These are phyloP conservation scores for Junonia oenone DNA, from an alignment of 2,888 invertebrate genomes.

Conservation along the genomic window DNA sequence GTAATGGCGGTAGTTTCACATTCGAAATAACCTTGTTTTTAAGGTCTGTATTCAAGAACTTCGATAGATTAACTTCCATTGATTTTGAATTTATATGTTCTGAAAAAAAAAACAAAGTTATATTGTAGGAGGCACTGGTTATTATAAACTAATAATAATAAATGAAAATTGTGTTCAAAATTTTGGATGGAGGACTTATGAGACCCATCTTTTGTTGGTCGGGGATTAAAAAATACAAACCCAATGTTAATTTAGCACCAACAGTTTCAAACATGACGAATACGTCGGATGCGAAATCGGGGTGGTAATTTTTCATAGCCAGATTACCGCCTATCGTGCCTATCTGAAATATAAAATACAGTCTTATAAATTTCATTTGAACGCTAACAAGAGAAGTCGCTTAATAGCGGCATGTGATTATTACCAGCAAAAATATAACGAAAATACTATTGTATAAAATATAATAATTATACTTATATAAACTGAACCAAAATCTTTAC, in stretches of 20 bases:
- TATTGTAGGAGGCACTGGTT: too few species aligned
- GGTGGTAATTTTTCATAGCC: constrained; percentile 81
- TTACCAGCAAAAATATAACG: too few species aligned
- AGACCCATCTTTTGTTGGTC: too few species aligned
- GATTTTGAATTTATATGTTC: constrained; percentile 42
- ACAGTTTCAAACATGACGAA: constrained; percentile 82
- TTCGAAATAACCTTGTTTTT: constrained; percentile 61
- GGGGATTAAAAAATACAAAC: constrained; percentile 48
- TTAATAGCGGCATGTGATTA: not conserved
- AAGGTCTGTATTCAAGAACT: constrained; percentile 61
- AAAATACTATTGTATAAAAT: too few species aligned
- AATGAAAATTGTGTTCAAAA: too few species aligned
- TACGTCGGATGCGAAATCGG: constrained; percentile 86
- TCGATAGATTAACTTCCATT: constrained; percentile 42
- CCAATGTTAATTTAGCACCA: constrained; percentile 73
- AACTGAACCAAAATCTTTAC: too few species aligned
- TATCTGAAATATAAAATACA: constrained; percentile 53
- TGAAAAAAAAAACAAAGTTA: too few species aligned
- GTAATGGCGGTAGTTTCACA: constrained; percentile 66
- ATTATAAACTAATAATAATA: too few species aligned
- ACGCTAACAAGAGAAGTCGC: too few species aligned
- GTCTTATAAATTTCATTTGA: not conserved
- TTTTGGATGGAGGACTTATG: too few species aligned
- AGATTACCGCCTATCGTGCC: constrained; percentile 87
- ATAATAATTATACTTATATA: too few species aligned